Evolutionary conservation across 2,888 invertebrate genomes (phyloP).

Genomic region (Dryobotodes eremita): DNA sequence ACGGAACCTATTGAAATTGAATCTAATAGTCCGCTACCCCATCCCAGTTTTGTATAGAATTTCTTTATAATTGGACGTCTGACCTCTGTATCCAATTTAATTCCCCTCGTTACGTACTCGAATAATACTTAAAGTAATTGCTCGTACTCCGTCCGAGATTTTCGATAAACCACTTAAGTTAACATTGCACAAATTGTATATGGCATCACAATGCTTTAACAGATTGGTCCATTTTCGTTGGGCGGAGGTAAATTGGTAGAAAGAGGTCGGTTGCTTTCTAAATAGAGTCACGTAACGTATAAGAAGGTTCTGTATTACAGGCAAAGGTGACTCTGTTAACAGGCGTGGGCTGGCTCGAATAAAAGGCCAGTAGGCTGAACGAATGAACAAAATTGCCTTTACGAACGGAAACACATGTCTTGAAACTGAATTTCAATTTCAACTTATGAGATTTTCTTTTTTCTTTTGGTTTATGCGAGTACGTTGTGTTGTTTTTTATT

Average conservation of each 20-base stretch:
- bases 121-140: conserved; percentile 69
- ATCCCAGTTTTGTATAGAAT: conserved; percentile 59
- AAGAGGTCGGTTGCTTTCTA: conserved; percentile 81
- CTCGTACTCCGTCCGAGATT: conserved; percentile 65
- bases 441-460: conserved; percentile 61
- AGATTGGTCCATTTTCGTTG: conserved; percentile 81
- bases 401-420: conserved; percentile 67
- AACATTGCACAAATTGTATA: conserved; percentile 76
- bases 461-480: conserved; percentile 45
- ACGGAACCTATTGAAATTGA: conserved; percentile 68
- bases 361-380: conserved; percentile 70
- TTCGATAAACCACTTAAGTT: conserved; percentile 69
- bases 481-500: conserved; percentile 20
- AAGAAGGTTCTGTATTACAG: conserved; percentile 80
- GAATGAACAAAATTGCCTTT: conserved; percentile 74
- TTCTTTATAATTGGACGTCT: conserved; percentile 64
- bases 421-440: conserved; percentile 71
- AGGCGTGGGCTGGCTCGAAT: conserved; percentile 70
- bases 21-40: conserved; percentile 61
- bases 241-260: conserved; percentile 82
- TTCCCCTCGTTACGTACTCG: conserved; percentile 63
- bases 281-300: conserved; percentile 88
- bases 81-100: conserved; percentile 70
- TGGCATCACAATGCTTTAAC: conserved; percentile 78
- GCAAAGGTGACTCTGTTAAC: conserved; percentile 77